Conservation (phyloP, 2,113 vertebrate species). For the Seriola quinqueradiata region DNA sequence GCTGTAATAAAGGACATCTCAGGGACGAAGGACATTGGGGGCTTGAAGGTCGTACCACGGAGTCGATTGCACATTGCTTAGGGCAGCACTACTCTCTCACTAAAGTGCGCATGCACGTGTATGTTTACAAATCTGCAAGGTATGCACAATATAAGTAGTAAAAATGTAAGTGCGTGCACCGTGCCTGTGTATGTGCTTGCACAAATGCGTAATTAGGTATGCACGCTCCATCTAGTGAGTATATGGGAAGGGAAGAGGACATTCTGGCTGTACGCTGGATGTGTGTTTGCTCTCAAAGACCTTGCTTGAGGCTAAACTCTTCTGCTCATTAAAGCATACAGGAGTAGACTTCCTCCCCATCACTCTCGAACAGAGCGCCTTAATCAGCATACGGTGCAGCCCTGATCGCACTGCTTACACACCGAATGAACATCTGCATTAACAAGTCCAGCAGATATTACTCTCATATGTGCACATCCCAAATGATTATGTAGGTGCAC, state of each 20-base stretch:
- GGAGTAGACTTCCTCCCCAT: slow-evolving; percentile 44
- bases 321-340: slow-evolving; percentile 73
- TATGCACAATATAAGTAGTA: slow-evolving; percentile 47
- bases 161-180: slow-evolving; percentile 10
- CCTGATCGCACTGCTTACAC: slow-evolving; percentile 24
- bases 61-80: slow-evolving; percentile 73
- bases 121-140: slow-evolving; percentile 58
- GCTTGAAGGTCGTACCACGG: slow-evolving; percentile 75
- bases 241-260: slow-evolving; percentile 33
- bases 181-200: slow-evolving; percentile 12
- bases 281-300: slow-evolving; percentile 55
- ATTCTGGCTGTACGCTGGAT: slow-evolving; percentile 13
- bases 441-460: slow-evolving; percentile 33
- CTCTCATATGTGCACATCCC: slow-evolving; percentile 11
- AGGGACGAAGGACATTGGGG: slow-evolving; percentile 62
- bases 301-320: slow-evolving; percentile 56
- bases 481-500: slow-evolving; percentile 13
- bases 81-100: slow-evolving; percentile 67
- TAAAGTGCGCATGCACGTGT: slow-evolving; percentile 24
- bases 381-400: slow-evolving; percentile 49
- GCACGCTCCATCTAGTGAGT: slow-evolving; percentile 32
- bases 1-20: slow-evolving; percentile 68
- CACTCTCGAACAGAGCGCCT: slow-evolving; percentile 23
- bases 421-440: slow-evolving; percentile 53
- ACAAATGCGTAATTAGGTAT: slow-evolving; percentile 56